Base-by-base conservation (phyloP, 2,888 invertebrate species). In the Tethea ocularis region DNA sequence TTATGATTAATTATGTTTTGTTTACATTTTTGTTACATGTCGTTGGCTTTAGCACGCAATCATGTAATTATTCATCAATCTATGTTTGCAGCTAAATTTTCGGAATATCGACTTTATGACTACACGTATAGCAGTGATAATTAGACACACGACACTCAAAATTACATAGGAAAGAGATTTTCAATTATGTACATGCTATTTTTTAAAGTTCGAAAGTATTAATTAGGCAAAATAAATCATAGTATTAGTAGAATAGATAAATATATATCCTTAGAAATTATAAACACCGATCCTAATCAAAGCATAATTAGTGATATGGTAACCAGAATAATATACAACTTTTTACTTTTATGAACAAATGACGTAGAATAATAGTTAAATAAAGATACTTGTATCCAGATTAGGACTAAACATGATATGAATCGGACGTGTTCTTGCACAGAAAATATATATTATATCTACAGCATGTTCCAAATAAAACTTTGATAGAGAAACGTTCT, bases 51-150 rank as follows among this genome's bases (percentile, higher is more conserved):
- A 7, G 41, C 46, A 46, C 46, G 46, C 46, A 46, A 46, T 46
- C 20, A 20, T 20, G 46, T 46, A 20, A 46, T 46, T 46, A 20
- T 46, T 46, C 5, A n/a, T 46, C 17, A 46, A 53, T 20, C 1
- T 17, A 53, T 59, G 62, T 68, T 64, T 67, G 66, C 71, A 67
- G 67, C 66, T 62, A 66, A 17, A 60, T 54, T 33, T 54, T n/a
- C 33, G 20, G 13, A 33, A 54, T 11, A 54, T 54, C 33, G 54
- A 33, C 54, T 22, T 33, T 33, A 54, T 10, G 11, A 54, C 54
- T 20, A 33, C 29, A 33, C 13, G 15, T 5, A 36, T 33, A 54
- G 33, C 20, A 33, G 29, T 33, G 33, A 1, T 54, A 33, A 54
- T 20, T 33, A 13, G 13, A 54, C 53, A 33, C 36, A 54, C 36